Percentiles rank a stretch among this genome's conserved stretches.
Evolutionary conservation across 2,113 vertebrate species (phyloP).

Genomic region (Prinia subflava): DNA sequence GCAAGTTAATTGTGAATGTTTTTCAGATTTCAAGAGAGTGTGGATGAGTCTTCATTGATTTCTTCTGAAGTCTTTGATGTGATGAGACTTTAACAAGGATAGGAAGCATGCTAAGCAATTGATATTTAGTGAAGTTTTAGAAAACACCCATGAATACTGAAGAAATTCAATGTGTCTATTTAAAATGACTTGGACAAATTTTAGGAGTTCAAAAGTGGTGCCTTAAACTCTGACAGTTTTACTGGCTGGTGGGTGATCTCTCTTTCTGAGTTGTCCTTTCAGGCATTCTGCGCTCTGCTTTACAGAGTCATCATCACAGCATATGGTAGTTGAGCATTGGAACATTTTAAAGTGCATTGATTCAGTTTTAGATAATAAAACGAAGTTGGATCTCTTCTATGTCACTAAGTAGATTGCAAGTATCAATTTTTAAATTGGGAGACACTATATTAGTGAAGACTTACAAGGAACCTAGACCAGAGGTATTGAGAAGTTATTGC

Average conservation of each 20-base stretch:
- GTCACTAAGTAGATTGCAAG: neutral
- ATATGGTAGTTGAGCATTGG: neutral
- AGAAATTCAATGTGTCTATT: neutral
- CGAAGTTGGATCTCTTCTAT: neutral
- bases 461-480: neutral
- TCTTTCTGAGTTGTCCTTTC: neutral
- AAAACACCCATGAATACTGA: neutral
- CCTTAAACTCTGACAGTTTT: neutral
- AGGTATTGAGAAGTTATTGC: neutral
- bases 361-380: neutral
- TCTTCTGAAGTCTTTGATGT: neutral
- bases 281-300: neutral
- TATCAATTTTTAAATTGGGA: neutral
- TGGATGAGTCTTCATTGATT: neutral
- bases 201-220: neutral
- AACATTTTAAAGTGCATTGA: neutral
- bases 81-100: neutral
- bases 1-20: neutral
- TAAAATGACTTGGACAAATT: neutral
- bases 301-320: neutral
- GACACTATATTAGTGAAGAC: neutral
- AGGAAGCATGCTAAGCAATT: neutral
- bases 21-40: neutral
- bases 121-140: neutral
- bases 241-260: neutral